Conservation (phyloP, 2,888 invertebrate genomes). For the Hypomecis punctinalis region DNA sequence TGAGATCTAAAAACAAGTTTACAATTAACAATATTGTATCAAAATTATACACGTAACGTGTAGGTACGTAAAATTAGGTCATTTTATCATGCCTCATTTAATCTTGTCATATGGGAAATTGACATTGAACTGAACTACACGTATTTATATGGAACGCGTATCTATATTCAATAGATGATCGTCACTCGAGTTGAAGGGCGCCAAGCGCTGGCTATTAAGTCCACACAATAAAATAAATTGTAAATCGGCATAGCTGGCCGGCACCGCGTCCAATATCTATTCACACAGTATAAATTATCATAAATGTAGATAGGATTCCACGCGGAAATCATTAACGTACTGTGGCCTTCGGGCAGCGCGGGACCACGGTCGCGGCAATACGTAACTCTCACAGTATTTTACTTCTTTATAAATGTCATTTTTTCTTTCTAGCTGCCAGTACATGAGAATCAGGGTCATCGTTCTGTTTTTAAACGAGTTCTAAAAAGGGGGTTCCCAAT, state of each 20-base stretch:
- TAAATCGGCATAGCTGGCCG: slow-evolving; percentile 32
- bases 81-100: too few relatives aligned
- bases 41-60: too few relatives aligned
- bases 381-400: slow-evolving; percentile 8
- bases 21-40: too few relatives aligned
- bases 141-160: background rate
- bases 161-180: background rate
- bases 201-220: slow-evolving; percentile 11
- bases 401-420: slow-evolving; percentile 12
- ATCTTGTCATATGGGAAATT: too few relatives aligned
- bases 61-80: too few relatives aligned
- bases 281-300: slow-evolving; percentile 57
- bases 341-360: slow-evolving; percentile 70
- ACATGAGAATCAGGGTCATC: too few relatives aligned
- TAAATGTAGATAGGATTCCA: slow-evolving; percentile 67
- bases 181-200: slow-evolving; percentile 14
- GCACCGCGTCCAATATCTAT: slow-evolving; percentile 43
- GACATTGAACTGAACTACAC: too few relatives aligned
- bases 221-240: slow-evolving; percentile 28
- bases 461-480: too few relatives aligned
- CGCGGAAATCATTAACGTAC: slow-evolving; percentile 71
- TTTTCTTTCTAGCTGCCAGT: background rate
- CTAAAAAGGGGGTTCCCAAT: too few relatives aligned
- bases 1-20: too few relatives aligned
- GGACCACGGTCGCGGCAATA: slow-evolving; percentile 52